Evolutionary conservation across 2,888 invertebrate species (phyloP), one percentile per base, ranked within the genome.

Genomic region (Zygaena filipendulae): DNA sequence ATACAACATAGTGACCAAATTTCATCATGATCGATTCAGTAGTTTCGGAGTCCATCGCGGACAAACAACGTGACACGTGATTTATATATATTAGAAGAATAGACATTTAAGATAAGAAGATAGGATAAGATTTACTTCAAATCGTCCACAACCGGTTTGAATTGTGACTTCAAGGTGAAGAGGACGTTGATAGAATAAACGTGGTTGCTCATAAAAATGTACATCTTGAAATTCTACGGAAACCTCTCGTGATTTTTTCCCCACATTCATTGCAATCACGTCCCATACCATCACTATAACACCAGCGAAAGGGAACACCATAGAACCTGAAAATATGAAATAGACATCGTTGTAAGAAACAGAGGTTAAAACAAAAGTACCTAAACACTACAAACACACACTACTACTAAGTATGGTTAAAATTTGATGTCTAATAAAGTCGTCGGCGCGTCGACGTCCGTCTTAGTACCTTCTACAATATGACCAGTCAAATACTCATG

Each of bases 251-350:
- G 74, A 58, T 38, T 87, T 80, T 32, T 84, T 82, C 42, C 74
- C 83, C 10, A 50, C 13, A 49, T 83, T 71, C 54, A 86, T 74
- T 0, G 86, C 85, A 5, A 89, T 50, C 0, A 87, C 86, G 46
- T 88, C 86, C 91, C 91, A 91, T 2, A 85, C 87, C 3, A 85
- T 64, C 11, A 81, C 61, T 42, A 95, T 62, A 36, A 88, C 87
- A 13, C 86, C 88, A 2, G 92, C 88, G 9, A 91, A 91, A 1
- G 95, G 95, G 40, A 87, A 86, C 7, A 89, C 50, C 22, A 82
- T 86, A 36, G 88, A 81, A 2, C 84, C 88, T 81, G 35, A 11
- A 42, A 35, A 27, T n/a, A n/a, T n/a, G n/a, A n/a, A n/a, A n/a
- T n/a, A n/a, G n/a, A n/a, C n/a, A n/a, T n/a, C n/a, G n/a, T n/a